Conservation (phyloP, 2,888 invertebrate genomes). For the Pammene aurita region DNA sequence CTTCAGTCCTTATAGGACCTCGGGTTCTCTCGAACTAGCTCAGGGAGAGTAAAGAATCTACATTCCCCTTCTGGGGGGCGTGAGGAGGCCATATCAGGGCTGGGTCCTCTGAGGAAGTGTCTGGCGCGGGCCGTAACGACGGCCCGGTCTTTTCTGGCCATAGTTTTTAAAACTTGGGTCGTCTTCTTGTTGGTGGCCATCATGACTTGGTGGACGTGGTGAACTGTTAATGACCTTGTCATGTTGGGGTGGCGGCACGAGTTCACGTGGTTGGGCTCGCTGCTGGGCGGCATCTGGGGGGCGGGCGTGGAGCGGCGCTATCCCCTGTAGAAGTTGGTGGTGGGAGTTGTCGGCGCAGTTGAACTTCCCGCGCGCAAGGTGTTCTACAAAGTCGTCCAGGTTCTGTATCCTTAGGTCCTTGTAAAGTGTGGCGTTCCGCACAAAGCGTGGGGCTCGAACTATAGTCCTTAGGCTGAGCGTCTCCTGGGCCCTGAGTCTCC, state of each 20-base stretch:
- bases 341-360: background rate
- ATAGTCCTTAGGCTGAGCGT: slow-evolving; percentile 11
- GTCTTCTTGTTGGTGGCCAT: background rate
- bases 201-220: background rate
- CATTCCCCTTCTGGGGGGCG: background rate
- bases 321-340: background rate
- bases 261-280: slow-evolving; percentile 48
- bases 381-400: background rate
- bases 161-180: background rate
- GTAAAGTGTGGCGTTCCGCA: background rate
- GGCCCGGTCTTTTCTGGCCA: background rate
- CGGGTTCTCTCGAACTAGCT: background rate
- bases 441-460: background rate
- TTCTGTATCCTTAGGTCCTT: slow-evolving; percentile 1
- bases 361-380: background rate
- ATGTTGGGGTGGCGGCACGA: slow-evolving; percentile 26
- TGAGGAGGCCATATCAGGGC: background rate
- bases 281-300: background rate
- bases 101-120: background rate
- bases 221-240: slow-evolving; percentile 47
- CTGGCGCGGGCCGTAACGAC: background rate
- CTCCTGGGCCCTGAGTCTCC: slow-evolving; percentile 21
- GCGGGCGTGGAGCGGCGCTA: background rate
- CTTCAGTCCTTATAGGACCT: too few species aligned
- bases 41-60: too few species aligned